Base-by-base conservation (phyloP, 2,797 vertebrate species). In the Pseudochirops cupreus region DNA sequence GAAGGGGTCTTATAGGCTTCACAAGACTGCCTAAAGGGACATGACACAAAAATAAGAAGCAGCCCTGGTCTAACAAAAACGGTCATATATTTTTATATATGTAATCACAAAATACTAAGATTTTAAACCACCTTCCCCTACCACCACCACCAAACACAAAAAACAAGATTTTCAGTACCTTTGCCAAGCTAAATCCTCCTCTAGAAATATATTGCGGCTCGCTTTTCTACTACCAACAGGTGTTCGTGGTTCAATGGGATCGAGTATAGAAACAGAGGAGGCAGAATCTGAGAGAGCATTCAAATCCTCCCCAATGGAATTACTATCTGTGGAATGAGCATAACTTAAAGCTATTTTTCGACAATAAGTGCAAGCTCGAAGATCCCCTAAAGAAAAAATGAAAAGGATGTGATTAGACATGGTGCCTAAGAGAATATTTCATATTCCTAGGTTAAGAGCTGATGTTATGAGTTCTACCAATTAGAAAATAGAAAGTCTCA, bases 191-290 rank as follows among this genome's bases (percentile, higher is more conserved):
- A 99, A 98, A 97, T 99, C 99, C 97, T 99, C 99, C 98, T 99
- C 99, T 54, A 99, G 99, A 98, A 99, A 99, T 98, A 99, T 99
- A 98, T 99, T 99, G 94, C 99, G 99, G 98, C 99, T 99, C 95
- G 99, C 98, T 98, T 99, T 99, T 46, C 99, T 99, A 56, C 99
- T 99, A 4, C 99, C 99, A 21, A 99, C 99, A 0, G 99, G 99
- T 0, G 99, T 99, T 90, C 99, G 99, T 0, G 99, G 99, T 97
- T 99, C 99, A 0, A 98, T 99, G 16, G 99, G 99, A 98, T 99
- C 99, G 98, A 99, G 97, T 87, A 99, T 97, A 16, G 99, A 99
- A 52, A 99, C 98, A 0, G 99, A 99, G 96, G 98, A 99, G 0
- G 99, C 98, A 0, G 99, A 99, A 98, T 99, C 99, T 0, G 99